Evolutionary conservation across 2,113 vertebrate species (phyloP), one percentile per base, ranked within the genome.

Genomic region (Camelus bactrianus): DNA sequence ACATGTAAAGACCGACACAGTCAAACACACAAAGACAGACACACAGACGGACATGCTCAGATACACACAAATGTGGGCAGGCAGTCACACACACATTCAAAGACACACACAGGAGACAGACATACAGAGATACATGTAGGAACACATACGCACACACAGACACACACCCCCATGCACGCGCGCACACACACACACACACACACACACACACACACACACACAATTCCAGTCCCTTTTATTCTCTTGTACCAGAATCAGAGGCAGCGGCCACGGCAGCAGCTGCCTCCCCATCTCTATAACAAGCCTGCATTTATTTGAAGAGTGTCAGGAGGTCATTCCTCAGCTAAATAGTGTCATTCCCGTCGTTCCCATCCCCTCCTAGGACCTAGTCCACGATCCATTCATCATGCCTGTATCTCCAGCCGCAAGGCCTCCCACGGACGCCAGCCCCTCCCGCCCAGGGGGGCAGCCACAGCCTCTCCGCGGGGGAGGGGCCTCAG

Each of bases 321-420:
- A 80, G n/a, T 88, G 96, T 97, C 91, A 60, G 82, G 81, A 93
- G 87, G 93, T 93, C 91, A 52, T 75, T 42, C 88, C 93, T 91
- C 96, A 76, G 94, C 96, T 88, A 87, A 87, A 72, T 38, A 93
- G 96, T 82, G 94, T 89, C 96, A 83, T 69, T 90, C 91, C 52
- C 28, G 2, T 65, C 72, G 46, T 65, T 65, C 10, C 88, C 0
- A 0, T 79, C 79, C 64, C 54, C 89, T 67, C 93, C 85, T 14
- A 76, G 56, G 81, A 75, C 76, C 35, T 30, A 48, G 1, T 35
- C 75, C 50, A 19, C 4, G 0, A 10, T 54, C 75, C 86, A 77
- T 65, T 81, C 96, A 81, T 69, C 85, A 50, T 0, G 3, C 46
- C 30, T 2, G 0, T 14, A 54, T 70, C 80, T 83, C 52, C 54